Conservation (phyloP, 2,888 invertebrate species). For the Callimorpha dominula region DNA sequence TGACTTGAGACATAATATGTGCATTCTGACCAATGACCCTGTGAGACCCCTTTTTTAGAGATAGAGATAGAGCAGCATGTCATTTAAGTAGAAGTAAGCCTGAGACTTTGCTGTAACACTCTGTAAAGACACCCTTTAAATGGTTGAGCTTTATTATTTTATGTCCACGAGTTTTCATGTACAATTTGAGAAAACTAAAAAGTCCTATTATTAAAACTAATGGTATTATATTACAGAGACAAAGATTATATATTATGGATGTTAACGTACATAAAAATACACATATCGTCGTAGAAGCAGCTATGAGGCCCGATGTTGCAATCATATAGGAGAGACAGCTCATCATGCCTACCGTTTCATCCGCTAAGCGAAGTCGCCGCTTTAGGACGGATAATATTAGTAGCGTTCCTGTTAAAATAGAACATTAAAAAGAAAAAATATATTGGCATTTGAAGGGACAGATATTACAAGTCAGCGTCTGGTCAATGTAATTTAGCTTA, state of each 20-base stretch:
- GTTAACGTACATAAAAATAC: constrained; percentile 70
- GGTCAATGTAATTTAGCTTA: too few species aligned
- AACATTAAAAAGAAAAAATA: background rate
- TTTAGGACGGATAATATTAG: constrained; percentile 78
- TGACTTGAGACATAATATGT: background rate
- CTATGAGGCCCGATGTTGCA: constrained; percentile 73
- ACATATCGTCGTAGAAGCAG: constrained; percentile 64
- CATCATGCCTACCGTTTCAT: constrained; percentile 77
- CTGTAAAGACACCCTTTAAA: too few species aligned
- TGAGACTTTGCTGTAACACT: too few species aligned
- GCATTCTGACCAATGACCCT: too few species aligned
- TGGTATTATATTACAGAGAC: background rate
- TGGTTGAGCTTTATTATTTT: too few species aligned
- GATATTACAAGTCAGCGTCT: too few species aligned
- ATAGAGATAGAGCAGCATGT: too few species aligned
- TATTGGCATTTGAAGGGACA: background rate
- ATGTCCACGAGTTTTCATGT: too few species aligned
- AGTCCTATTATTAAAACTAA: background rate
- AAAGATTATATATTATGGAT: background rate
- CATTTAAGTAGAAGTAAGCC: too few species aligned
- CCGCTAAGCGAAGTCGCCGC: constrained; percentile 68
- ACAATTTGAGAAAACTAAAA: too few species aligned
- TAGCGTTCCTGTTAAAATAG: constrained; percentile 69
- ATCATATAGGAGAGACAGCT: constrained; percentile 75
- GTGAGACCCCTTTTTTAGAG: too few species aligned